Conservation (phyloP, 2,113 vertebrate species). For the Pitta sordida region DNA sequence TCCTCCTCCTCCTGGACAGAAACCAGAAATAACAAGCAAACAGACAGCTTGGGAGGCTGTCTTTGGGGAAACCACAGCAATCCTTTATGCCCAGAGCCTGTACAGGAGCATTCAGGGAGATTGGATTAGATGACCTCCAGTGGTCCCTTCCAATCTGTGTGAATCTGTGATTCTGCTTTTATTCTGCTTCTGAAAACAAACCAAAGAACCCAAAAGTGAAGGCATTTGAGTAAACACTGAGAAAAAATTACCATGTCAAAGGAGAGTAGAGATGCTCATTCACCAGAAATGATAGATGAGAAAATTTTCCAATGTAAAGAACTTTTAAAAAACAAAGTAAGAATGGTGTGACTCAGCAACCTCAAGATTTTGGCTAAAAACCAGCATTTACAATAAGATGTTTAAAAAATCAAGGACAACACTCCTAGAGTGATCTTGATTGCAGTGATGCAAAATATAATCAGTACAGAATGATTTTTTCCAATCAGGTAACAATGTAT, state of each 20-base stretch:
- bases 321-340: slow-evolving; percentile 32
- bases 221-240: not conserved
- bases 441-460: slow-evolving; percentile 19
- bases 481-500: not conserved
- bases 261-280: not conserved
- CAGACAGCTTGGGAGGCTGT: not conserved
- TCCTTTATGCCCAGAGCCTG: not conserved
- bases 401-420: slow-evolving; percentile 23
- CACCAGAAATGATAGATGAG: not conserved
- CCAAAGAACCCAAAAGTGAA: not conserved
- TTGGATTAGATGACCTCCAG: not conserved
- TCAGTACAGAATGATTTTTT: slow-evolving; percentile 6
- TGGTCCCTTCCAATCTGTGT: not conserved
- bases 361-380: slow-evolving; percentile 22
- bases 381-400: slow-evolving; percentile 39
- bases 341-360: not conserved
- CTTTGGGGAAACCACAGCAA: not conserved
- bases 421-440: slow-evolving; percentile 35
- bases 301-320: slow-evolving; percentile 46
- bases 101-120: not conserved
- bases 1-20: not conserved
- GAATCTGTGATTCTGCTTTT: not conserved
- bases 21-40: not conserved
- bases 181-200: not conserved
- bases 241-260: not conserved